Evolutionary conservation across 2,797 vertebrate species (phyloP), one percentile per base, ranked within the genome.

Genomic region (Artibeus jamaicensis): DNA sequence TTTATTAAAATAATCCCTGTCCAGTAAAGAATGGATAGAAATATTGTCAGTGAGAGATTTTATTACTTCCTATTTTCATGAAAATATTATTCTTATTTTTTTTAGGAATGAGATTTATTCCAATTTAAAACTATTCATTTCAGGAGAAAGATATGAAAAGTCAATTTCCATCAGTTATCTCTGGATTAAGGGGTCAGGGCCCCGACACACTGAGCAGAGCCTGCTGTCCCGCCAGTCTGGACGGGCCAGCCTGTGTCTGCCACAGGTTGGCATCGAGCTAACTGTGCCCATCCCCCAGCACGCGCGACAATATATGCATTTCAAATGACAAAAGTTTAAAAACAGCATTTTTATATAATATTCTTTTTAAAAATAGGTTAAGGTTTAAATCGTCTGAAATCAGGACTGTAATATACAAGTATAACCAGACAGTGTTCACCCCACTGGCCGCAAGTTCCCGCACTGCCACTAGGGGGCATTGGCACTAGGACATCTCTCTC

Each of bases 91-190:
- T n/a, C n/a, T n/a, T n/a, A n/a, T n/a, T n/a, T n/a, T n/a, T n/a
- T 99, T 99, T 99, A 99, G 99, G 99, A 99, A 99, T 99, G 98
- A 99, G 99, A 99, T 99, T 99, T 99, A 99, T 99, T 99, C 99
- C 98, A 99, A 99, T 99, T 99, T 99, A 99, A 99, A 99, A 99
- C 99, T 99, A 97, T 98, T 98, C 98, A 98, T 98, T 99, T 99
- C 99, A 99, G 99, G 99, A 99, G 99, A 99, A 99, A 99, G 99
- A 99, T 99, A 99, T 99, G 99, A 99, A 99, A 99, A 97, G 99
- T 99, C 98, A 98, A 97, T 99, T 99, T 99, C 99, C 99, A 99
- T 99, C 98, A 95, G 98, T 98, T 99, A 97, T 96, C 98, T 98
- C 98, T 98, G 99, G 98, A 99, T 99, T 98, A 99, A 99, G 98